Percentiles rank a stretch among this genome's conserved stretches.
Conservation (phyloP, 2,113 vertebrate genomes). For the Tupaia tana region DNA sequence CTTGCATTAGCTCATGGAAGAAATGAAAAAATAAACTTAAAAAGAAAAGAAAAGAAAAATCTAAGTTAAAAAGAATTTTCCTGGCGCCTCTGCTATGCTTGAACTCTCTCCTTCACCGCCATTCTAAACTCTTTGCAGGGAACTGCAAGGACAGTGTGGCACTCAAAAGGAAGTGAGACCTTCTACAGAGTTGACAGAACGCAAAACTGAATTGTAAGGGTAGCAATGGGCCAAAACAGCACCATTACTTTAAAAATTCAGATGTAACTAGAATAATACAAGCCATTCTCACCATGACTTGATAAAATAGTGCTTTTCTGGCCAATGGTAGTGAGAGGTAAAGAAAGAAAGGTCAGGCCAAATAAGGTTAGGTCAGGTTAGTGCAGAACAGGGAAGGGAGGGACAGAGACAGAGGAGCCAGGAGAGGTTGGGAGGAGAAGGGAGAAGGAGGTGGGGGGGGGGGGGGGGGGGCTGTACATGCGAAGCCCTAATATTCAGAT, state of each 20-base stretch:
- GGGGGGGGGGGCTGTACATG: conserved; percentile 75
- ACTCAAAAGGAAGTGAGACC: conserved; percentile 38
- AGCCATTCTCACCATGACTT: conserved; percentile 66
- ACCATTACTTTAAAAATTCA: conserved; percentile 63
- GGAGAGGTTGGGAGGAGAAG: not conserved
- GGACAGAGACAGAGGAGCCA: not conserved
- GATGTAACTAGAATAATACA: conserved; percentile 36
- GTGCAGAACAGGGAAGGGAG: accelerated
- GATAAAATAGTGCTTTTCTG: conserved; percentile 59
- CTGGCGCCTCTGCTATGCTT: not conserved
- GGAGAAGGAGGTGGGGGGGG: too few relatives aligned
- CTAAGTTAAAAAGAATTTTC: too few relatives aligned
- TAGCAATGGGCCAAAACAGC: conserved; percentile 66
- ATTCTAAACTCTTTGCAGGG: not conserved
- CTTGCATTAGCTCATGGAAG: too few relatives aligned
- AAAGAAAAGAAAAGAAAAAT: too few relatives aligned
- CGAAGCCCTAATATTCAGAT: conserved; percentile 83
- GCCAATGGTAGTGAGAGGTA: conserved; percentile 59
- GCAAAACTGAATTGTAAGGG: conserved; percentile 72
- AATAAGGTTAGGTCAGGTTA: not conserved
- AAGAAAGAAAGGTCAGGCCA: not conserved
- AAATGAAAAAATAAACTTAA: too few relatives aligned
- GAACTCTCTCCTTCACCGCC: not conserved
- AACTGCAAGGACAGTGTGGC: not conserved
- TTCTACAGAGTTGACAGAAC: conserved; percentile 67